Evolutionary conservation across 2,113 vertebrate species (phyloP).

Genomic region (Pteruthius melanotis): DNA sequence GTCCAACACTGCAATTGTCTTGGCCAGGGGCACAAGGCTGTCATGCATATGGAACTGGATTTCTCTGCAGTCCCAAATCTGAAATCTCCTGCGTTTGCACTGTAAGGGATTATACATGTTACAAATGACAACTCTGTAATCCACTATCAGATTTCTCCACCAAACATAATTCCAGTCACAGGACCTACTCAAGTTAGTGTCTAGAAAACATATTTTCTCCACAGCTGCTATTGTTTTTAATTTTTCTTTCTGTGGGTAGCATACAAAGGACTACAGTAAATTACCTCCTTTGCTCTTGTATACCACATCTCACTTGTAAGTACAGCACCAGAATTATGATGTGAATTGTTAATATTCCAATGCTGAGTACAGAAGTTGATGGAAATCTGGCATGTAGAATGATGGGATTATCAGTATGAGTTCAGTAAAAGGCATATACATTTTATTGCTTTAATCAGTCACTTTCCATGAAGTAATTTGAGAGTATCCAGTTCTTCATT

Average conservation of each 20-base stretch:
- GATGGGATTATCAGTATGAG: background rate
- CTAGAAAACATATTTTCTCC: background rate
- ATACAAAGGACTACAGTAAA: background rate
- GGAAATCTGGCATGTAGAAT: background rate
- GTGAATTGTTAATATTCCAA: background rate
- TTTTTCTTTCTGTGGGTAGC: background rate
- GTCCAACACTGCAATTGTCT: background rate
- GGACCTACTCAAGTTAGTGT: background rate
- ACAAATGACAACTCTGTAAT: background rate
- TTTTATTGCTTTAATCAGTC: background rate
- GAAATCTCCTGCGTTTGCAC: background rate
- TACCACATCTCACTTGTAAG: background rate
- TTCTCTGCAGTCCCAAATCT: background rate
- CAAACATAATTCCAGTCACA: background rate
- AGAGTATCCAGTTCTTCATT: background rate
- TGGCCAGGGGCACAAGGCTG: background rate
- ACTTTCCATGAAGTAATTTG: background rate
- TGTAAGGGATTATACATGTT: background rate
- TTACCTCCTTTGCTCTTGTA: background rate
- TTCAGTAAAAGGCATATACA: background rate
- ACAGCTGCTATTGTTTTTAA: background rate
- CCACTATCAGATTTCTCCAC: background rate
- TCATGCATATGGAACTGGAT: background rate
- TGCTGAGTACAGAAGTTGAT: background rate
- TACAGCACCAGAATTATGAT: background rate